Evolutionary conservation across 2,113 vertebrate species (phyloP).

Genomic region (Silurus meridionalis): DNA sequence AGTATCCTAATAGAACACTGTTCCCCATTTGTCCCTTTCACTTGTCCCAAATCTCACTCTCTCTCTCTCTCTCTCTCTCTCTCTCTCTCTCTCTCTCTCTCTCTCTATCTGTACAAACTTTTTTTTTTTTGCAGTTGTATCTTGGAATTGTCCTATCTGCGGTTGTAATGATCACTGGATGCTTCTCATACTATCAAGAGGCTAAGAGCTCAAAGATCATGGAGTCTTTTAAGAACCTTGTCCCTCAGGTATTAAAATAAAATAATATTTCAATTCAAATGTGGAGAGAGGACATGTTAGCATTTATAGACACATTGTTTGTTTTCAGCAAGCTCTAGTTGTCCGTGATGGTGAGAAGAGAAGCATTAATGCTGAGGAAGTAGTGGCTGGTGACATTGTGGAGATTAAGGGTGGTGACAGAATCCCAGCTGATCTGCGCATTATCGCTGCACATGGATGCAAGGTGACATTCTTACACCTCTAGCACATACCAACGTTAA

Average conservation of each 20-base stretch:
- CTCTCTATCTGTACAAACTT: no score
- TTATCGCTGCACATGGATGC: slow-evolving; percentile 89
- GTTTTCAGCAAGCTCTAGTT: slow-evolving; percentile 90
- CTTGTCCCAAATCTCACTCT: not conserved
- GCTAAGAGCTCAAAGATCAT: slow-evolving; percentile 98
- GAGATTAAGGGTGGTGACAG: slow-evolving; percentile 96
- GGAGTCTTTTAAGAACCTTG: slow-evolving; percentile 99
- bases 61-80: slow-evolving; percentile 22
- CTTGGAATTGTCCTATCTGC: slow-evolving; percentile 88
- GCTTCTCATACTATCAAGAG: slow-evolving; percentile 97
- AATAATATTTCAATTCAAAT: not conserved
- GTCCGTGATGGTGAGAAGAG: slow-evolving; percentile 90
- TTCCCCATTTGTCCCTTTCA: not conserved
- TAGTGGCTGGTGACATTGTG: slow-evolving; percentile 90
- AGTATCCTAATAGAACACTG: not conserved
- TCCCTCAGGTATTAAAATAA: slow-evolving; percentile 83
- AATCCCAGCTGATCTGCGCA: slow-evolving; percentile 89
- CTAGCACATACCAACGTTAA: not conserved
- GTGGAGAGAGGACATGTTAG: not conserved
- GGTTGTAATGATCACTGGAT: slow-evolving; percentile 96
- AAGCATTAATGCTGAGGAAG: slow-evolving; percentile 88
- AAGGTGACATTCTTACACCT: slow-evolving; percentile 75
- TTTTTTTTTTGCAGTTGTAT: slow-evolving; percentile 77
- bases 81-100: not conserved
- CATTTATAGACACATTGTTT: not conserved